Conservation (phyloP, 92 coral and sea anemone species). For the Zoanthus sansibaricus region DNA sequence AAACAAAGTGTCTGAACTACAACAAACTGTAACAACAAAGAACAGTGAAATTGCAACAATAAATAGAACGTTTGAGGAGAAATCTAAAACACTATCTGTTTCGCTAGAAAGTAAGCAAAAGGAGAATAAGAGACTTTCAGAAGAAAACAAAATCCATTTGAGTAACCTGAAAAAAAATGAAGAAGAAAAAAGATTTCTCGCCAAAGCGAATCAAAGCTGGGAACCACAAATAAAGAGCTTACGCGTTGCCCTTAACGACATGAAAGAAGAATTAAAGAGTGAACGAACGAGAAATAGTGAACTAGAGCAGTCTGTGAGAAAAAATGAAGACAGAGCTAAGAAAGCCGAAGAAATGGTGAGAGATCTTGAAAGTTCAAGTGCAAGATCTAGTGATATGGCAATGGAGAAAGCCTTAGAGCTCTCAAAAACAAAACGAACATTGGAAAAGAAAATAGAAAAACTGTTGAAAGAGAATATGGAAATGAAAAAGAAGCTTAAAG, state of each 20-base stretch:
- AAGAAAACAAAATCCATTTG: conserved; percentile 50
- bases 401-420: conserved; percentile 97
- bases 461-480: conserved; percentile 85
- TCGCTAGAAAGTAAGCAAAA: conserved; percentile 66
- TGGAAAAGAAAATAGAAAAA: conserved; percentile 92
- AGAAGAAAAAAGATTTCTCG: conserved; percentile 45
- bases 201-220: conserved; percentile 51
- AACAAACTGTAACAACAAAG: conserved; percentile 55
- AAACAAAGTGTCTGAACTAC: conserved; percentile 60
- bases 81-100: conserved; percentile 59
- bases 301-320: conserved; percentile 57
- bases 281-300: conserved; percentile 62
- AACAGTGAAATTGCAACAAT: conserved; percentile 64
- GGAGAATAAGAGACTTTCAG: conserved; percentile 55
- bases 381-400: conserved; percentile 87
- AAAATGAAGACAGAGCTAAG: conserved; percentile 64
- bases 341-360: conserved; percentile 66
- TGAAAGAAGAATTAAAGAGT: conserved; percentile 61
- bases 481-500: conserved; percentile 73
- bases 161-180: conserved; percentile 60
- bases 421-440: conserved; percentile 79
- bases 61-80: conserved; percentile 70
- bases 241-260: conserved; percentile 60
- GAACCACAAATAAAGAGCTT: conserved; percentile 62
- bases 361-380: conserved; percentile 75